Conservation (phyloP, 2,888 invertebrate species). For the Drosophila anomalata region DNA sequence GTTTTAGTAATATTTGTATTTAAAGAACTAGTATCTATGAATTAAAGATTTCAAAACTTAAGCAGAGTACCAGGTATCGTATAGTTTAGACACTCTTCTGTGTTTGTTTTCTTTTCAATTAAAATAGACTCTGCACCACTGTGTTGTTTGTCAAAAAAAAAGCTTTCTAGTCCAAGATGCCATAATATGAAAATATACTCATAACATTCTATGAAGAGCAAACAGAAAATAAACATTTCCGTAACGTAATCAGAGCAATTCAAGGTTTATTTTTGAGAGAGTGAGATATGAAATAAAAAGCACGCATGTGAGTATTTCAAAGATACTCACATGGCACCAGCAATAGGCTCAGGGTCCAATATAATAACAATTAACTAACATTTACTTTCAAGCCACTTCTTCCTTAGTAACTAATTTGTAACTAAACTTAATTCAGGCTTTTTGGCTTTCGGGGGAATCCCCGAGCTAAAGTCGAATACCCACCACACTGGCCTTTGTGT, state of each 20-base stretch:
- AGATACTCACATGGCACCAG: slow-evolving; percentile 3
- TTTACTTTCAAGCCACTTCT: not conserved
- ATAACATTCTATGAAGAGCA: not conserved
- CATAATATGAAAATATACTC: not conserved
- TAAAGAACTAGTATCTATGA: not conserved
- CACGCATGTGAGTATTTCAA: slow-evolving; percentile 20
- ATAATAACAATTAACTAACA: not conserved
- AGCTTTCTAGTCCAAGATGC: slow-evolving; percentile 7
- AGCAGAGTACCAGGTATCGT: not conserved
- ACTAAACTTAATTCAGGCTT: not conserved
- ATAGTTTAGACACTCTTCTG: too few relatives aligned
- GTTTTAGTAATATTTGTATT: not conserved
- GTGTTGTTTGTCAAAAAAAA: slow-evolving; percentile 2
- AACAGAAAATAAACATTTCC: slow-evolving; percentile 5
- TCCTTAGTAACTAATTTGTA: not conserved
- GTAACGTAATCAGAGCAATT: slow-evolving; percentile 16
- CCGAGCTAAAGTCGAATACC: slow-evolving; percentile 40
- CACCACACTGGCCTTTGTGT: slow-evolving; percentile 53
- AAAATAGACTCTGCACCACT: too few relatives aligned
- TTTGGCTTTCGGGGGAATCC: not conserved
- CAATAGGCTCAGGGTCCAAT: not conserved
- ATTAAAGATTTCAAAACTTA: not conserved
- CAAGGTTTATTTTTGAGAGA: not conserved
- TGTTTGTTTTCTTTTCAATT: too few relatives aligned
- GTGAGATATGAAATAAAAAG: not conserved